These are phyloP conservation scores for Tangara arthus DNA, from an alignment of 2,797 vertebrate species.

Conservation along the genomic window DNA sequence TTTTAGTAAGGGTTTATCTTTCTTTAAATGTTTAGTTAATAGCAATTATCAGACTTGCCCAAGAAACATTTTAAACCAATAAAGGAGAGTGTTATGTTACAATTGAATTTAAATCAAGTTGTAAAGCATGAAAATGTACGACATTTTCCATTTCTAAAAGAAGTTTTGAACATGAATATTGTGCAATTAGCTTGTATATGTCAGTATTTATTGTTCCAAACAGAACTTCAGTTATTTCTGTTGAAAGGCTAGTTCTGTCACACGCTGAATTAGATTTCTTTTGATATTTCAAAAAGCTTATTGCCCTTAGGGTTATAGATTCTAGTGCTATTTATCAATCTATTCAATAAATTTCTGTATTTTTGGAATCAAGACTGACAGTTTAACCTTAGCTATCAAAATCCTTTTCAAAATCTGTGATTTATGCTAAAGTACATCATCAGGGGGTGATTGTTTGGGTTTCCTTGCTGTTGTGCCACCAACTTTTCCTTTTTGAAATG, in stretches of 20 bases:
- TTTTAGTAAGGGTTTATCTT: neutral
- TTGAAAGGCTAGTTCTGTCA: neutral
- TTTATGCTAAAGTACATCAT: neutral
- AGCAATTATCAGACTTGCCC: neutral
- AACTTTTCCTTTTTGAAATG: neutral
- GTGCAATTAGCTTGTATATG: neutral
- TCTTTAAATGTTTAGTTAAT: neutral
- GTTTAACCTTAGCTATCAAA: neutral
- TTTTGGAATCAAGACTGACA: neutral
- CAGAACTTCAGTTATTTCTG: neutral
- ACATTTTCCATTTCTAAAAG: neutral
- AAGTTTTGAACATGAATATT: fast-evolving
- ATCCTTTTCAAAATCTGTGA: neutral
- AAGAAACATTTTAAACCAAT: neutral
- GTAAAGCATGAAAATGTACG: neutral
- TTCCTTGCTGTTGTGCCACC: neutral
- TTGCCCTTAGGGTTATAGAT: neutral
- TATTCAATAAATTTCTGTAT: neutral
- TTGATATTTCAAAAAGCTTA: neutral
- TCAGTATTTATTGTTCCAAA: neutral
- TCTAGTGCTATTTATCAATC: neutral
- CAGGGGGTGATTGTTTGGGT: neutral
- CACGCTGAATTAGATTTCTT: neutral
- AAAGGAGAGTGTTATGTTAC: neutral
- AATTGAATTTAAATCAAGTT: neutral